A percentile compares a stretch with the other conserved stretches of the same genome.
Evolutionary conservation across 2,113 vertebrate genomes (phyloP).

Genomic region (Anseranas semipalmata): DNA sequence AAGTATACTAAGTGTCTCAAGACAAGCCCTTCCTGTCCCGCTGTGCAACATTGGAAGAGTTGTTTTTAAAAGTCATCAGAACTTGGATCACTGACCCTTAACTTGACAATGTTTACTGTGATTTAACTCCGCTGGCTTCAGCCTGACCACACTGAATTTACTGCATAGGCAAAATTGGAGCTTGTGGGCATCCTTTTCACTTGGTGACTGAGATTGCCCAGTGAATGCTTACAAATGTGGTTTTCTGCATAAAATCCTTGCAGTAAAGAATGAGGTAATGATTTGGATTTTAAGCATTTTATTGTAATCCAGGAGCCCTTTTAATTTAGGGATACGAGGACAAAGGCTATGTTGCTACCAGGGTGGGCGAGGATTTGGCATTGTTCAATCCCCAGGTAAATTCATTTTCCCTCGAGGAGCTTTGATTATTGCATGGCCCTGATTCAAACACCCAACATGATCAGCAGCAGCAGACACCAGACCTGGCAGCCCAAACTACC

Average conservation of each 20-base stretch:
- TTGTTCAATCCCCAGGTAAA: background rate
- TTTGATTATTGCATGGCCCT: background rate
- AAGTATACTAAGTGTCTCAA: background rate
- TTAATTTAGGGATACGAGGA: background rate
- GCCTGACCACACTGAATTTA: background rate
- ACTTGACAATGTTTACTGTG: background rate
- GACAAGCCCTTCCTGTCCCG: background rate
- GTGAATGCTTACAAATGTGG: background rate
- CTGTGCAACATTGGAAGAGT: background rate
- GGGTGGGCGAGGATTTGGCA: background rate
- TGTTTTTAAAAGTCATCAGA: background rate
- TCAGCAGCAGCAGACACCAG: background rate
- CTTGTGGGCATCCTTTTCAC: background rate
- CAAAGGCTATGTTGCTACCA: background rate
- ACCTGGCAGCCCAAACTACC: background rate
- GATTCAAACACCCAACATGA: background rate
- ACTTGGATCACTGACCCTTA: background rate
- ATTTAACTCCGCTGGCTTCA: background rate
- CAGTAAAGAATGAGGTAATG: background rate
- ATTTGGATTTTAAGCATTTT: background rate
- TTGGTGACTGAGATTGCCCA: background rate
- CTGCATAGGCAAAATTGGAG: background rate
- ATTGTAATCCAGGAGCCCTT: background rate
- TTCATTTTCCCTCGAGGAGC: background rate
- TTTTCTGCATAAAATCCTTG: background rate